Base-by-base conservation (phyloP, 2,888 invertebrate species). In the Syritta pipiens region DNA sequence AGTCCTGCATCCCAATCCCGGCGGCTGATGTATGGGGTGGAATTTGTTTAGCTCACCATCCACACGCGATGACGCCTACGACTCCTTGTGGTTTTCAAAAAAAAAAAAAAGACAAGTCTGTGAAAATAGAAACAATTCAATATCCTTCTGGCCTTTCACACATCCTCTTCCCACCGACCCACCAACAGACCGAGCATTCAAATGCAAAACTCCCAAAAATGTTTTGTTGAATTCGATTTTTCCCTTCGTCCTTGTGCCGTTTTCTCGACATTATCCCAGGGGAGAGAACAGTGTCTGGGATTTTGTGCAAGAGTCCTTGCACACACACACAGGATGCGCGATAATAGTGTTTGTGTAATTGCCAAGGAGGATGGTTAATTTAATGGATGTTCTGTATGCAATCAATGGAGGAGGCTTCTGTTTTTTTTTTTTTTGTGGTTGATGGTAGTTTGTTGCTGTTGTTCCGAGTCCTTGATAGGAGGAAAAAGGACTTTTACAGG, bases 361-460 rank as follows among this genome's bases (percentile, higher is more conserved):
- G 71, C 71, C 76, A 71, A 76, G 76, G 76, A 76, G 71, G 76
- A 76, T 51, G 71, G 76, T 57, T 76, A 71, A 76, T 76, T 76
- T 76, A 76, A 76, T 76, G 76, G 63, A 76, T 76, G 57, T 63
- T 76, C 63, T 49, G 57, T 76, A 71, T 76, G 76, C 57, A 76
- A 76, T 76, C 76, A 76, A 57, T 71, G 62, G 49, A 44, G 63
- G 57, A 42, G 42, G 46, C n/a, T 44, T 57, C 26, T 74, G 57
- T 30, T 57, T 53, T 17, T 63, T 40, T 10, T 30, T 35, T 1
- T 20, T 35, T 46, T 55, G 12, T 49, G n/a, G 26, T 37, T 40
- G 24, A 9, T 49, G 9, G 30, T 37, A 14, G 26, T 37, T n/a
- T n/a, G n/a, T n/a, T n/a, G n/a, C n/a, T n/a, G n/a, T n/a, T n/a